Percentiles rank a stretch among this genome's conserved stretches.
Evolutionary conservation across 2,113 vertebrate species (phyloP).

Genomic region (Sinocyclocheilus anshuiensis): DNA sequence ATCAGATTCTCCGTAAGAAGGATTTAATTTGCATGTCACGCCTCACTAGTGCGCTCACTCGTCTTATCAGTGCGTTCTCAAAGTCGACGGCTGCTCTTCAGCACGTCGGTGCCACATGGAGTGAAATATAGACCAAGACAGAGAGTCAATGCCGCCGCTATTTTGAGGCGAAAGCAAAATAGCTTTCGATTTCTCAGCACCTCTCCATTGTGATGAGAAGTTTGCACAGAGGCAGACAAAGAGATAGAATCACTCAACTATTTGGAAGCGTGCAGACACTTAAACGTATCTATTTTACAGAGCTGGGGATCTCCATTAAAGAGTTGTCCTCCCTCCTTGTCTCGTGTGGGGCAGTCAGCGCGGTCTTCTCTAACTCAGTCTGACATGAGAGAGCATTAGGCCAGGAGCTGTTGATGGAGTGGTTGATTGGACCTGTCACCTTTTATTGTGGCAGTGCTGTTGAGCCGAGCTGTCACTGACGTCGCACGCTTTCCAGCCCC

Average conservation of each 20-base stretch:
- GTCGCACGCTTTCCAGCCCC: neutral
- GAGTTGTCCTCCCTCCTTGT: conserved; percentile 16
- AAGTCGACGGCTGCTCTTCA: neutral
- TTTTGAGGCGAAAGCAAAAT: conserved; percentile 64
- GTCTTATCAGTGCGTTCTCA: conserved; percentile 65
- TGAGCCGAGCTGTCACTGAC: conserved; percentile 60
- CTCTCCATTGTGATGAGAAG: conserved; percentile 49
- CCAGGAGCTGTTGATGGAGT: conserved; percentile 62
- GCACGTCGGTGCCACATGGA: neutral
- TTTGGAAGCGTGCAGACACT: conserved; percentile 13
- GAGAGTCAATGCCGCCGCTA: conserved; percentile 52
- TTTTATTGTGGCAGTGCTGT: conserved; percentile 65
- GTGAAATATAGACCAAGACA: conserved; percentile 56
- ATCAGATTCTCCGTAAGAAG: conserved; percentile 68
- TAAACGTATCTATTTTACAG: conserved; percentile 63
- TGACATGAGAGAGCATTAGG: conserved; percentile 76
- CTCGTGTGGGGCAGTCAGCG: conserved; percentile 53
- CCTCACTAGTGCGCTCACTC: conserved; percentile 59
- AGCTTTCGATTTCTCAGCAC: conserved; percentile 62
- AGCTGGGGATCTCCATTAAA: conserved; percentile 55
- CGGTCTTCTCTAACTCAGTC: conserved; percentile 64
- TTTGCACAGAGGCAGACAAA: conserved; percentile 56
- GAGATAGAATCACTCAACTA: conserved; percentile 65
- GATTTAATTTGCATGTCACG: conserved; percentile 74
- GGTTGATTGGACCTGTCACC: conserved; percentile 72